Base-by-base conservation (phyloP, 2,888 invertebrate species). In the Leptarthrus brevirostris region DNA sequence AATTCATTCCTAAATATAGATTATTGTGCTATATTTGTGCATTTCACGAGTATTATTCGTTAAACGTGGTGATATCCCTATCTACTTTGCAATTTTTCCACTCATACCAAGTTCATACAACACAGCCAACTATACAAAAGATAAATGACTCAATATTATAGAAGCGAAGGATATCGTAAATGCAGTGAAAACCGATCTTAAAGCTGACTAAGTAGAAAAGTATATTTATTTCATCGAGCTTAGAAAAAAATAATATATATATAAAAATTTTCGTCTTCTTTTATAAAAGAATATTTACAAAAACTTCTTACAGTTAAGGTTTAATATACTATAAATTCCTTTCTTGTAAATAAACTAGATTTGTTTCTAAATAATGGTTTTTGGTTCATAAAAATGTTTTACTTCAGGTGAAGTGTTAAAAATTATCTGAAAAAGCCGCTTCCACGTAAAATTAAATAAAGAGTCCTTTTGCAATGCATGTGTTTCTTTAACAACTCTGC, bases 371-470 rank as follows among this genome's bases (percentile, higher is more conserved):
- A 36, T 36, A 58, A 58, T 36, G 49, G 10, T 24, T 69, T 69
- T 69, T 69, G 69, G 26, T 69, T 49, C 30, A 30, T 69, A 49
- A 52, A 54, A 44, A 22, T 47, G 2, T 61, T 40, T 61, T 30
- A 8, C 30, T 40, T 40, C 8, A 40, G n/a, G 8, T 40, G 8
- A 40, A 30, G 30, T 30, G 30, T 40, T 61, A 61, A 61, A 64
- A 66, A 47, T 44, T 66, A 66, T 66, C 24, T 24, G 14, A 66
- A 47, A 66, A 66, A 66, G 44, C 47, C 30, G 26, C 26, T 66
- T 47, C 34, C 24, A n/a, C 47, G 47, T 66, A 66, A 47, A 22
- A 36, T 44, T 24, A 71, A 36, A 58, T 30, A 30, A 30, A 58
- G 58, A 30, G 16, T 34, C 36, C 3, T 40, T 40, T 40, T 40